These are phyloP conservation scores for Apis mellifera DNA, from an alignment of 1,140 invertebrate species.

Conservation along the genomic window DNA sequence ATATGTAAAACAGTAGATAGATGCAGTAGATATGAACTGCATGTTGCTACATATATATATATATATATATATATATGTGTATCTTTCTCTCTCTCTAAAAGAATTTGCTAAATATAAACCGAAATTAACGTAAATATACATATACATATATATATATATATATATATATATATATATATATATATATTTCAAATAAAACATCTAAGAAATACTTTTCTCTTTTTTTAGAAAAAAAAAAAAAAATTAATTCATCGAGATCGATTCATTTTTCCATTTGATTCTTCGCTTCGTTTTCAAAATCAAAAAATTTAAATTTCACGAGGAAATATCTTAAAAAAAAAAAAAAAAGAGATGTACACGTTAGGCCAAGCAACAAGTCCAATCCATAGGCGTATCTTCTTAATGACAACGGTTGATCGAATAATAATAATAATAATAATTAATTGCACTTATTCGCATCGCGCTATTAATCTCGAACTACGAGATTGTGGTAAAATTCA, in stretches of 20 bases:
- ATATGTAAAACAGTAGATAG: not conserved
- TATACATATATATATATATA: no score
- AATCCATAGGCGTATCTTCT: not conserved
- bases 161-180: no score
- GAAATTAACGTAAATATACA: no score
- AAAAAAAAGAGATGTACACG: not conserved
- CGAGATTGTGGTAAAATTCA: no score
- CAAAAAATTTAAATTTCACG: not conserved
- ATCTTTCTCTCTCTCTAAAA: not conserved
- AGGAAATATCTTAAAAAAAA: not conserved
- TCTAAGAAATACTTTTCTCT: not conserved
- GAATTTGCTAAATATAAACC: not conserved
- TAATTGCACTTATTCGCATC: slow-evolving; percentile 20
- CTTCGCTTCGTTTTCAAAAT: not conserved
- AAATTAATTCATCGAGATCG: slow-evolving; percentile 13
- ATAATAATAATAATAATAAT: slow-evolving; percentile 30
- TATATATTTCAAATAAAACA: not conserved
- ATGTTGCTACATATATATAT: not conserved
- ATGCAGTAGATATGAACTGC: not conserved
- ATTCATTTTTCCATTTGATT: not conserved
- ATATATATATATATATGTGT: not conserved
- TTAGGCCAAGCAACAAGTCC: slow-evolving; percentile 13
- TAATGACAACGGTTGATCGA: not conserved
- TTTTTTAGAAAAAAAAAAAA: no score
- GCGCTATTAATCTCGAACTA: not conserved